Evolutionary conservation across 2,113 vertebrate genomes (phyloP).

Genomic region (Cynopterus brachyotis): DNA sequence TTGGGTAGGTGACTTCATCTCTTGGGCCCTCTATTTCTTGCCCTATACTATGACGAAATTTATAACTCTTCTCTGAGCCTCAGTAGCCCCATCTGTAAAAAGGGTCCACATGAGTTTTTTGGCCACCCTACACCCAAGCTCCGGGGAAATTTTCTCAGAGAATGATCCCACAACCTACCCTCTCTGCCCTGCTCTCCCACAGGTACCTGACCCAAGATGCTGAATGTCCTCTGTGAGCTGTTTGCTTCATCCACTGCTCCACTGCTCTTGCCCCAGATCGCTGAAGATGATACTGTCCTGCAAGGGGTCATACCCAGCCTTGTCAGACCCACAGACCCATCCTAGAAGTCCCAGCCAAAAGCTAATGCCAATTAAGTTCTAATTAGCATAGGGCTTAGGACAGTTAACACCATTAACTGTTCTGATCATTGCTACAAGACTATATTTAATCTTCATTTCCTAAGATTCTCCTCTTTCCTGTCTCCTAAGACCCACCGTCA

Average conservation of each 20-base stretch:
- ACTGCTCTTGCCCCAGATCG: not conserved
- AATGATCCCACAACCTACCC: not conserved
- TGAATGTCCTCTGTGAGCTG: constrained; percentile 18
- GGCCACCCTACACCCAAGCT: not conserved
- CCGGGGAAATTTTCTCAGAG: not conserved
- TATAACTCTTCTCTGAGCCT: not conserved
- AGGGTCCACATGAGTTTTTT: not conserved
- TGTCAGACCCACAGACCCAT: not conserved
- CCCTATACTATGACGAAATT: not conserved
- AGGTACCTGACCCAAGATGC: constrained; percentile 22
- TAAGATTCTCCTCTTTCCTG: not conserved
- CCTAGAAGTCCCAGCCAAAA: not conserved
- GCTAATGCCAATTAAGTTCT: not conserved
- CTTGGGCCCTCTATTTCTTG: not conserved
- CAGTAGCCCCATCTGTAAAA: not conserved
- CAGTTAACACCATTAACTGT: not conserved
- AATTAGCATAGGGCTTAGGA: not conserved
- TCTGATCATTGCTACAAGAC: not conserved
- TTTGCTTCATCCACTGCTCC: not conserved
- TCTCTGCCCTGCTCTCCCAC: not conserved
- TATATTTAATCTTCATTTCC: not conserved
- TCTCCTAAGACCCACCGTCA: not conserved
- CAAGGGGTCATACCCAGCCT: not conserved
- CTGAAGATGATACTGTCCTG: not conserved
- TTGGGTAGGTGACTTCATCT: not conserved